Evolutionary conservation across 2,797 vertebrate genomes (phyloP).

Genomic region (Cercopithecus mitis): DNA sequence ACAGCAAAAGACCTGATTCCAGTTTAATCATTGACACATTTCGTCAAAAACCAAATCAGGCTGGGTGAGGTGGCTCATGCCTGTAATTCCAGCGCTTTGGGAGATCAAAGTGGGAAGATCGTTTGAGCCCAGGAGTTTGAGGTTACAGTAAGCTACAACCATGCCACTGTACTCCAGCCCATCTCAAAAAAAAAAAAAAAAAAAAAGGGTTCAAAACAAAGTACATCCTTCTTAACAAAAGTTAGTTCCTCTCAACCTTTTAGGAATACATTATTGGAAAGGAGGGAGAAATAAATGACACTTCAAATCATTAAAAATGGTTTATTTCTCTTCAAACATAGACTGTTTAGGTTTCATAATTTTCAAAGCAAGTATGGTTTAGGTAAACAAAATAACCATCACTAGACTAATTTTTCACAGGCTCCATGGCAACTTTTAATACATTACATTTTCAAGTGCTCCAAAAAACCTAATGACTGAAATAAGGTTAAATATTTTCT

Average conservation of each 20-base stretch:
- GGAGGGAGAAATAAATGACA: not conserved
- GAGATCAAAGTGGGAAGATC: not conserved
- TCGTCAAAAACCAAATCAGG: constrained; percentile 17
- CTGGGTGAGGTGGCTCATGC: not conserved
- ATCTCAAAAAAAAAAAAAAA: not conserved
- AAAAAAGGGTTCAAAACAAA: not conserved
- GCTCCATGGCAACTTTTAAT: not conserved
- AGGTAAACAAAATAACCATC: not conserved
- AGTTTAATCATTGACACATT: not conserved
- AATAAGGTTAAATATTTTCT: constrained; percentile 32
- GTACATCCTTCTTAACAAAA: not conserved
- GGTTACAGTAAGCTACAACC: not conserved
- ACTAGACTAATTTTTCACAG: not conserved
- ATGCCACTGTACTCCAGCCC: not conserved
- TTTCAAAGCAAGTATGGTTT: not conserved
- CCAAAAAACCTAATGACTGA: not conserved
- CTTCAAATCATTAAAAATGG: not conserved
- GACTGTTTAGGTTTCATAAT: not conserved
- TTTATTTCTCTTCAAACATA: not conserved
- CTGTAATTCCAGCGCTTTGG: not conserved
- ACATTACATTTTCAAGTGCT: not conserved
- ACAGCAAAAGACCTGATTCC: not conserved
- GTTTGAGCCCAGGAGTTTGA: not conserved
- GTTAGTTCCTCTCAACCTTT: not conserved
- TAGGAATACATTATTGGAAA: not conserved